phyloP scores from a whole-genome alignment of 2,113 vertebrate species.

The Microcebus griseorufus region DNA sequence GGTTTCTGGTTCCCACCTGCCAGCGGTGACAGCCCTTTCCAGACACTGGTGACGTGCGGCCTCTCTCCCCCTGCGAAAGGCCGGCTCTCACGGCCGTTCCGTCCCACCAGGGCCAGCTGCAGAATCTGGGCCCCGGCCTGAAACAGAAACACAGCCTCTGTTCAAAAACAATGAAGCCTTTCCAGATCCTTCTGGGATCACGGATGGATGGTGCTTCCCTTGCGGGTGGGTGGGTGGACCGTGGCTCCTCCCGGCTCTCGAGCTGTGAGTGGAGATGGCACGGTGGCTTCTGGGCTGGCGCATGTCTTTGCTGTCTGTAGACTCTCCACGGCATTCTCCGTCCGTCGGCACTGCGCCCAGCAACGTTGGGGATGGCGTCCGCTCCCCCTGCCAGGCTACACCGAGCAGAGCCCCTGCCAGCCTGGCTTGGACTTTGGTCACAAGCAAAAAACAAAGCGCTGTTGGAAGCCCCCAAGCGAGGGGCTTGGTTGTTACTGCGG shows the following conservation, averaged over 20 bases:
- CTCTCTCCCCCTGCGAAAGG: neutral
- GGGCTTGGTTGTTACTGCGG: rapidly evolving
- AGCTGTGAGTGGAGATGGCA: rapidly evolving
- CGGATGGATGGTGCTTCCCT: neutral
- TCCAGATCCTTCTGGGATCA: neutral
- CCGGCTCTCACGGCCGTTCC: neutral
- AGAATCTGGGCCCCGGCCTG: neutral
- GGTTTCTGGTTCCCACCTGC: neutral
- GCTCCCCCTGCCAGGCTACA: neutral
- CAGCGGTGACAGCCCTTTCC: rapidly evolving
- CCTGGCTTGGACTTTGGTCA: neutral
- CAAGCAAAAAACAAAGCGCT: neutral
- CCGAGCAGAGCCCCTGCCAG: neutral
- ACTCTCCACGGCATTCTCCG: rapidly evolving
- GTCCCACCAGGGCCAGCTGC: neutral
- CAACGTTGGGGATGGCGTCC: neutral
- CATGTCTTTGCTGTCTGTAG: neutral
- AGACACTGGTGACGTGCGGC: rapidly evolving
- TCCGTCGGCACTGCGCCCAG: rapidly evolving
- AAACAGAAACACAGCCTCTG: neutral
- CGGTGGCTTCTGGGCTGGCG: neutral
- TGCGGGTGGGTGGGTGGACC: rapidly evolving
- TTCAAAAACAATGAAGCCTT: neutral
- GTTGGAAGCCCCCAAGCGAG: rapidly evolving
- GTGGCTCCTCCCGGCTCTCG: rapidly evolving